Evolutionary conservation across 1,140 invertebrate genomes (phyloP), one percentile per base, ranked within the genome.

Genomic region (Homalodisca vitripennis): DNA sequence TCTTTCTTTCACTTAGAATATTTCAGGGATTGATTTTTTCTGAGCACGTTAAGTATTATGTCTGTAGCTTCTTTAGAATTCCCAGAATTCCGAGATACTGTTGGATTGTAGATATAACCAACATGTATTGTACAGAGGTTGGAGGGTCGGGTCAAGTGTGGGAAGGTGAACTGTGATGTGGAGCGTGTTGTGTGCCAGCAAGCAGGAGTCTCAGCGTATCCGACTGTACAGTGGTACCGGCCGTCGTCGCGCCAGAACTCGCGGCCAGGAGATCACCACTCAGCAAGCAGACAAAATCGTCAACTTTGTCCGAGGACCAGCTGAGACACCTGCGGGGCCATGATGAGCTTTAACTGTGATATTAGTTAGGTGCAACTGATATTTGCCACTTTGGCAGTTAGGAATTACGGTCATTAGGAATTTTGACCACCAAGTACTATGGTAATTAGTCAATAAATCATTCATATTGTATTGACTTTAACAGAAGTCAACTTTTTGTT

Each of bases 101-200:
- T n/a, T n/a, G n/a, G n/a, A n/a, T n/a, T n/a, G n/a, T n/a, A n/a
- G n/a, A n/a, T n/a, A n/a, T n/a, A n/a, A n/a, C n/a, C n/a, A n/a
- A n/a, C n/a, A n/a, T n/a, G n/a, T n/a, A n/a, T n/a, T n/a, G n/a
- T 78, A 53, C 72, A 87, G 84, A 76, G 78, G 73, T 72, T 87
- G 31, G 78, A 84, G 60, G 82, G 81, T n/a, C 76, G 74, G 71
- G 81, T 84, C 1, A 81, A 80, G 65, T 78, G 81, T 41, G 86
- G 82, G 12, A 85, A 83, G 78, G 73, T 88, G 1, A 82, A 88
- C 76, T 88, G 87, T 78, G 82, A 87, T 31, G 29, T 22, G 3
- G 64, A 74, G 24, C 68, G 73, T 73, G 22, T 41, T 73, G 13
- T 53, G 83, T 13, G 88, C 86, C 75, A 70, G 75, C 2, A 80